Conservation (phyloP, 2,888 invertebrate species). For the Trachelus tabidus region DNA sequence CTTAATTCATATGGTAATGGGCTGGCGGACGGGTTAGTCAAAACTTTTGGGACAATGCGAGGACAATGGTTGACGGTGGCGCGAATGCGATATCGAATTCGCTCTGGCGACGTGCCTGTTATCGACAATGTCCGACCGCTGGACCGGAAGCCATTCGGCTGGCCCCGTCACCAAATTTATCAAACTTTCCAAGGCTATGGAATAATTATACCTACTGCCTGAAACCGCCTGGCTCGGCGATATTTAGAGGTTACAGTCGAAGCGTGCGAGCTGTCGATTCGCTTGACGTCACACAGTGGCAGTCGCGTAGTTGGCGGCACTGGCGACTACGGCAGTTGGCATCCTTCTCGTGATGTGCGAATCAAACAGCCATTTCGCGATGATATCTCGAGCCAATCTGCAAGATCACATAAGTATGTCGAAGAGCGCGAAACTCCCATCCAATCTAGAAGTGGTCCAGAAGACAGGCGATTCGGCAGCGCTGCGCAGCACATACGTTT, state of each 20-base stretch:
- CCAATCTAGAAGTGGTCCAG: slow-evolving; percentile 48
- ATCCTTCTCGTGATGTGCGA: slow-evolving; percentile 6
- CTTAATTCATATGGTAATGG: slow-evolving; percentile 87
- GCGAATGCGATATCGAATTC: slow-evolving; percentile 61
- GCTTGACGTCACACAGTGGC: neutral
- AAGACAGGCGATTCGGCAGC: too few species aligned
- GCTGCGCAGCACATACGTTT: too few species aligned
- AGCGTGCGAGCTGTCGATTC: neutral
- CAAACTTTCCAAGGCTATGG: slow-evolving; percentile 49
- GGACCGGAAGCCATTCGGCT: slow-evolving; percentile 62
- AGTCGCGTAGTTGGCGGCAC: slow-evolving; percentile 1
- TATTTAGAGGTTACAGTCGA: neutral
- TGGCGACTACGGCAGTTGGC: neutral
- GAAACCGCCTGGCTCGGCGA: slow-evolving; percentile 15
- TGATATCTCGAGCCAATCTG: slow-evolving; percentile 46
- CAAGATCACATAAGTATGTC: slow-evolving; percentile 52
- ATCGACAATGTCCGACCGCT: slow-evolving; percentile 61
- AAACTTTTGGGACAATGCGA: slow-evolving; percentile 63
- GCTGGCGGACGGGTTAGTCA: slow-evolving; percentile 54
- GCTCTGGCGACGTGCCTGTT: slow-evolving; percentile 54
- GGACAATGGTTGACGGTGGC: slow-evolving; percentile 47
- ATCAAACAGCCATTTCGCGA: slow-evolving; percentile 53
- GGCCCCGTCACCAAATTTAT: slow-evolving; percentile 56
- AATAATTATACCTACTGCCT: slow-evolving; percentile 31
- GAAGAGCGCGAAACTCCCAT: slow-evolving; percentile 40